Evolutionary conservation across 2,113 vertebrate genomes (phyloP).

Genomic region (Corvus moneduloides): DNA sequence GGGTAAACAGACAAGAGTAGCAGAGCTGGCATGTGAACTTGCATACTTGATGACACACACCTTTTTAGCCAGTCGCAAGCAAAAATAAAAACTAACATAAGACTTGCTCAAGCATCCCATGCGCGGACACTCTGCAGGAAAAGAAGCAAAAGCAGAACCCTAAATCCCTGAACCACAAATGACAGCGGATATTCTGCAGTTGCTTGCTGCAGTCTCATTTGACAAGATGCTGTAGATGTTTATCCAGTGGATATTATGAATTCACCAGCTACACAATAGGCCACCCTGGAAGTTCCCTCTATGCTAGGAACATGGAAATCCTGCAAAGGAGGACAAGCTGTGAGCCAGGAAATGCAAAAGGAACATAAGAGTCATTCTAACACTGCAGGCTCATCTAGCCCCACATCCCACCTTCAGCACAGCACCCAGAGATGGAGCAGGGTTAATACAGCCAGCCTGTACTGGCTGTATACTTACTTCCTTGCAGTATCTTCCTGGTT

Average conservation of each 20-base stretch:
- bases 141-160: neutral
- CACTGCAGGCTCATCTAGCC: neutral
- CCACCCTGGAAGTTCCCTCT: conserved; percentile 40
- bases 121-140: neutral
- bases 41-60: neutral
- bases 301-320: neutral
- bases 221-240: conserved; percentile 32
- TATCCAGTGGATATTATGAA: conserved; percentile 37
- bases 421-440: neutral
- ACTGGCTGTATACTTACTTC: too few relatives aligned
- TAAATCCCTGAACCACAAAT: neutral
- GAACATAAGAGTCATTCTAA: neutral
- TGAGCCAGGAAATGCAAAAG: neutral
- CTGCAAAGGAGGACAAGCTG: neutral
- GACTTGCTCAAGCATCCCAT: neutral
- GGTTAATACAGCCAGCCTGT: neutral
- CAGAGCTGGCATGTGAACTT: neutral
- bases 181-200: neutral
- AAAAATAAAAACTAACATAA: neutral
- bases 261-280: conserved; percentile 43
- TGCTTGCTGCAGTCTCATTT: neutral
- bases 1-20: neutral
- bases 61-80: neutral
- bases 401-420: neutral
- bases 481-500: neutral